These are phyloP conservation scores for Kryptolebias marmoratus DNA, from an alignment of 2,113 vertebrate species.

Conservation along the genomic window DNA sequence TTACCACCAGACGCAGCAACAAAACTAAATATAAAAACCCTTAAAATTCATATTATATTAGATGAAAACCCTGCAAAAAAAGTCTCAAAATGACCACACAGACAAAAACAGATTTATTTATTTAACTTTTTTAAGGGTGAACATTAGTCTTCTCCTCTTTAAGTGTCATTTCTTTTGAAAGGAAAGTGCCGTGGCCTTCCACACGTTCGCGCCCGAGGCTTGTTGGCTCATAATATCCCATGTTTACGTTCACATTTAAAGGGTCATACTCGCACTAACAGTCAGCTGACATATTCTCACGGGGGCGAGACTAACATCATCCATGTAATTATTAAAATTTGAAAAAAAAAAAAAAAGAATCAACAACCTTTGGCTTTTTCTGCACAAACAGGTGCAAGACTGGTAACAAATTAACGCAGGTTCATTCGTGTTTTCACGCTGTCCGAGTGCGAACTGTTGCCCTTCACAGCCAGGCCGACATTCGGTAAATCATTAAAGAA, in stretches of 20 bases:
- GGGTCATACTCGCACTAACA: background rate
- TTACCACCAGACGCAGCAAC: background rate
- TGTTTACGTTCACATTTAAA: constrained; percentile 10
- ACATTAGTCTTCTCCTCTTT: no score
- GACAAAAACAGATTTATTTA: no score
- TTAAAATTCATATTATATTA: no score
- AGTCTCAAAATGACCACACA: background rate
- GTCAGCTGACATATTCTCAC: constrained; percentile 52
- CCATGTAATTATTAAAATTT: constrained; percentile 31
- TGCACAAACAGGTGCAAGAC: constrained; percentile 18
- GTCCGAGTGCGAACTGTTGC: background rate
- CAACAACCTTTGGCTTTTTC: constrained; percentile 12
- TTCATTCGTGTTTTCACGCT: constrained; percentile 1
- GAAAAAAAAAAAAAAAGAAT: background rate
- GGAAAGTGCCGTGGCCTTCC: background rate
- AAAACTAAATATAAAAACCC: no score
- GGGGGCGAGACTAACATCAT: constrained; percentile 22
- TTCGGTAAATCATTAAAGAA: background rate
- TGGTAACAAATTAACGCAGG: constrained; percentile 3
- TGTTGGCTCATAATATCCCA: background rate
- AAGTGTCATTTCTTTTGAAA: background rate
- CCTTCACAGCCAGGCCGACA: background rate
- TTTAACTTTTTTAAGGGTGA: no score
- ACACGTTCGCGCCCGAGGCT: background rate
- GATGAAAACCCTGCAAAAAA: background rate